These are phyloP conservation scores for Gila robusta DNA, from an alignment of 2,797 vertebrate species.

Conservation along the genomic window DNA sequence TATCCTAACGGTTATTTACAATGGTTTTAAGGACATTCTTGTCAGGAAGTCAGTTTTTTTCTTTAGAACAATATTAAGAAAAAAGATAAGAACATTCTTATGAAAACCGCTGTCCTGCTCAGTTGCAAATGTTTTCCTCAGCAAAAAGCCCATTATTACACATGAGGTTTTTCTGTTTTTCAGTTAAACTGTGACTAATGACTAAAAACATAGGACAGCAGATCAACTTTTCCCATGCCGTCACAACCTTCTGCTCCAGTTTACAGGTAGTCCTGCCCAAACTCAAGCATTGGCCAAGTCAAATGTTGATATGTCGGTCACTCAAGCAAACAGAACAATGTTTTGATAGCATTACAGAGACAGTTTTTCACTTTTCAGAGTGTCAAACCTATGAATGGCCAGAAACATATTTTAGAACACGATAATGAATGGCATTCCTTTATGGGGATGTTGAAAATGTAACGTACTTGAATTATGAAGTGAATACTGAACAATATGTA, in stretches of 20 bases:
- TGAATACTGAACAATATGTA: not conserved
- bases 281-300: not conserved
- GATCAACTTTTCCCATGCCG: not conserved
- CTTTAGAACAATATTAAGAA: no score
- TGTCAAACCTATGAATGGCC: not conserved
- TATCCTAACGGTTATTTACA: no score
- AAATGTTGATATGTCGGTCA: not conserved
- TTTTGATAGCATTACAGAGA: conserved; percentile 14
- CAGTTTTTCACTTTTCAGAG: conserved; percentile 13
- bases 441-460: not conserved
- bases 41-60: no score
- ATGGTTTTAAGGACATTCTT: no score
- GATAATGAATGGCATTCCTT: not conserved
- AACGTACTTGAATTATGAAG: not conserved
- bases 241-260: not conserved
- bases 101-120: not conserved
- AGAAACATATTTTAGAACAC: not conserved
- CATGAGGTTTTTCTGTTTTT: no score
- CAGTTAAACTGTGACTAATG: not conserved
- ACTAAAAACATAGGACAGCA: not conserved
- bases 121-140: not conserved
- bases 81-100: no score
- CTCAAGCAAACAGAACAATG: not conserved
- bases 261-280: not conserved
- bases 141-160: not conserved